Evolutionary conservation across 2,888 invertebrate species (phyloP).

Genomic region (Ommatoiulus sabulosus): DNA sequence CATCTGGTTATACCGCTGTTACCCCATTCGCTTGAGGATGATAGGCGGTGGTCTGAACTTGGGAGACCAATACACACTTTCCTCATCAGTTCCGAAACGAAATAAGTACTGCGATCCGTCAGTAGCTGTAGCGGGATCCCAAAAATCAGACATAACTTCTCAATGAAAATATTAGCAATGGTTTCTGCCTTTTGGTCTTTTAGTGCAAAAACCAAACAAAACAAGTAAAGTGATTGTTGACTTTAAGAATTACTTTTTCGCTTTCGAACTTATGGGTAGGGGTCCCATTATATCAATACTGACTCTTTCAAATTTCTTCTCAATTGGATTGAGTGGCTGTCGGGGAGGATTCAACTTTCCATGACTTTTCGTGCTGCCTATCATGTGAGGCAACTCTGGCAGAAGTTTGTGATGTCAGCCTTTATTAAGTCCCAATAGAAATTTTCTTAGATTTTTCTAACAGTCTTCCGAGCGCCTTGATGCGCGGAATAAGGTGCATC

Average conservation of each 20-base stretch:
- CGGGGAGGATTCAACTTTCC: neutral
- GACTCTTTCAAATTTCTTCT: neutral
- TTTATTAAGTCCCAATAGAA: neutral
- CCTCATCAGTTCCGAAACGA: neutral
- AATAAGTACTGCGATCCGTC: neutral
- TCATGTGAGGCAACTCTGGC: neutral
- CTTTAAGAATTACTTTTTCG: neutral
- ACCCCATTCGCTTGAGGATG: too few species aligned
- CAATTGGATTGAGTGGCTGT: neutral
- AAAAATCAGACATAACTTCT: neutral
- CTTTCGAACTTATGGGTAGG: neutral
- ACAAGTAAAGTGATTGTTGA: neutral
- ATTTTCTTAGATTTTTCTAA: neutral
- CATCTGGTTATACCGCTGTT: too few species aligned
- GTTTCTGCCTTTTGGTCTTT: neutral
- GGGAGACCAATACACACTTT: too few species aligned
- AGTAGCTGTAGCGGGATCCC: neutral
- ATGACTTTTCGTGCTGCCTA: neutral
- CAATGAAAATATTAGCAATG: neutral
- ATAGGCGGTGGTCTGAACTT: too few species aligned
- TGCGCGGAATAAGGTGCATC: neutral
- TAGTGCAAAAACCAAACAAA: neutral
- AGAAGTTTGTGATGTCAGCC: neutral
- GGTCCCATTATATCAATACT: too few species aligned
- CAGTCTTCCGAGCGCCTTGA: neutral